Conservation (phyloP, 2,888 invertebrate genomes). For the Catocala fraxini region DNA sequence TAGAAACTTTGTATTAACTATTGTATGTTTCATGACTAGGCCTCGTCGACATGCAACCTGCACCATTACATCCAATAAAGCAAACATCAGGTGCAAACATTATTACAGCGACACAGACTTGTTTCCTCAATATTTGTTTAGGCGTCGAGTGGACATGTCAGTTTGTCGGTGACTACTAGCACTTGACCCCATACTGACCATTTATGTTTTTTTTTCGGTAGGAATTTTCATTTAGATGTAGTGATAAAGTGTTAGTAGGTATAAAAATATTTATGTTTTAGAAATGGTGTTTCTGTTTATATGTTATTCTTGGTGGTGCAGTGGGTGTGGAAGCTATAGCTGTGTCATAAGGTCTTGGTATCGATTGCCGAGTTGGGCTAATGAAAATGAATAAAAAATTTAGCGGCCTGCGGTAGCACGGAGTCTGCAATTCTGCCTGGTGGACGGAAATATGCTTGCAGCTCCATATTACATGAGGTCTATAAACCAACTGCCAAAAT, state of each 20-base stretch:
- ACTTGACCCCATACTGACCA: constrained; percentile 46
- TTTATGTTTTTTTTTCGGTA: constrained; percentile 21
- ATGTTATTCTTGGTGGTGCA: too few species aligned
- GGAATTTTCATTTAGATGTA: constrained; percentile 22
- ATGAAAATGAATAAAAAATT: too few species aligned
- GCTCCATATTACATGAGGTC: too few species aligned
- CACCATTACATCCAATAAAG: constrained; percentile 60
- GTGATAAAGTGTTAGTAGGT: background rate
- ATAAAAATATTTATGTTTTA: background rate
- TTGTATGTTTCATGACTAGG: constrained; percentile 3
- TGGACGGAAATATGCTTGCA: too few species aligned
- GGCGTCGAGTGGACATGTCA: constrained; percentile 54
- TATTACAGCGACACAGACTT: constrained; percentile 61
- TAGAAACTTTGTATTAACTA: background rate
- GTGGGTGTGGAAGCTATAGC: too few species aligned
- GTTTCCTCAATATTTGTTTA: constrained; percentile 72
- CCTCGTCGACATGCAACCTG: constrained; percentile 43
- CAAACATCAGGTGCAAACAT: constrained; percentile 64
- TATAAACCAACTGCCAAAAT: too few species aligned
- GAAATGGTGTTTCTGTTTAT: too few species aligned
- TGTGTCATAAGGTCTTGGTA: too few species aligned
- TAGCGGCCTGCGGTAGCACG: too few species aligned
- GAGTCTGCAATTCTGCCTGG: too few species aligned
- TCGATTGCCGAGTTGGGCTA: too few species aligned
- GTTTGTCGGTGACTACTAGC: constrained; percentile 37